phyloP scores from a whole-genome alignment of 1,140 invertebrate species.

The Trichonephila inaurata region DNA sequence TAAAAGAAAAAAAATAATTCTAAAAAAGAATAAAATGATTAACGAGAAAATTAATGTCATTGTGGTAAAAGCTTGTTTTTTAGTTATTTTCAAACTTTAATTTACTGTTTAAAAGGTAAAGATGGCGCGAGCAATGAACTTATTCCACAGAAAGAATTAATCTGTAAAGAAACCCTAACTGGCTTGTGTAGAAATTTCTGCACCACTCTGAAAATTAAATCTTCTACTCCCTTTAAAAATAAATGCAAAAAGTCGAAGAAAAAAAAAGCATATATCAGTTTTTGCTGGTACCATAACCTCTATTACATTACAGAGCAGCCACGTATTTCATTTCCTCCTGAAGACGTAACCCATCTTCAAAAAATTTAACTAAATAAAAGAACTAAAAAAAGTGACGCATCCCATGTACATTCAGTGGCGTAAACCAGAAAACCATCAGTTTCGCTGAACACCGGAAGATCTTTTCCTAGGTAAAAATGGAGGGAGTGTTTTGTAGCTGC shows the following conservation, averaged over 20 bases:
- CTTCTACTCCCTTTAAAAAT: not conserved
- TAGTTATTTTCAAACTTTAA: too few relatives aligned
- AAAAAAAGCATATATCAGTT: not conserved
- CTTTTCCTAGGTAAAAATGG: not conserved
- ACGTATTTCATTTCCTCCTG: not conserved
- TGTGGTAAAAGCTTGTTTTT: too few relatives aligned
- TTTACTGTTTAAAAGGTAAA: too few relatives aligned
- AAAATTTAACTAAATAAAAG: not conserved
- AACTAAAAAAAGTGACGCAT: not conserved
- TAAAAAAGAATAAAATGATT: too few relatives aligned
- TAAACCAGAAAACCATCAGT: conserved; percentile 25
- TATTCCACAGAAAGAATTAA: too few relatives aligned
- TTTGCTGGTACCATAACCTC: not conserved
- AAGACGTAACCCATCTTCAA: not conserved
- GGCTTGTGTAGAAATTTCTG: not conserved
- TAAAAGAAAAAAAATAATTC: too few relatives aligned
- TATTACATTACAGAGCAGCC: not conserved
- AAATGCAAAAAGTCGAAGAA: not conserved
- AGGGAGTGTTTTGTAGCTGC: not conserved
- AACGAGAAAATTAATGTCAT: too few relatives aligned
- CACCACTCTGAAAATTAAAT: not conserved
- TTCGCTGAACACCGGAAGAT: not conserved
- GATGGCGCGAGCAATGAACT: too few relatives aligned
- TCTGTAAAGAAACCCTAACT: not conserved
- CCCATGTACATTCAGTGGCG: not conserved